Percentiles rank a stretch among this genome's conserved stretches.
These are phyloP conservation scores for Cinclus mexicanus DNA, from an alignment of 2,113 vertebrate species.

Conservation along the genomic window DNA sequence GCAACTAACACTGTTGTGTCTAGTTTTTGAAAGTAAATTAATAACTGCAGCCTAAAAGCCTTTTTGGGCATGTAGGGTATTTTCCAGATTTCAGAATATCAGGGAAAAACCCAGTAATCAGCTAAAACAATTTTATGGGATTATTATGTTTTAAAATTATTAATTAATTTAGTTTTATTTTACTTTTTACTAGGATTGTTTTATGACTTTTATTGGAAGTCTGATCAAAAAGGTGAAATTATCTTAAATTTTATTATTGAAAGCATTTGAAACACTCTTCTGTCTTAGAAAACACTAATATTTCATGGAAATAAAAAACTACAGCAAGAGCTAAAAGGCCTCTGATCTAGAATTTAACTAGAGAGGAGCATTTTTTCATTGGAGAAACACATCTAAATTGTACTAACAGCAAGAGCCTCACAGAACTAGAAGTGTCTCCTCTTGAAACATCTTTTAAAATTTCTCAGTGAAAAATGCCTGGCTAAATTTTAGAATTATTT, in stretches of 20 bases:
- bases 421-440: neutral
- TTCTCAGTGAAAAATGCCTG: neutral
- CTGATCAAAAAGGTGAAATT: neutral
- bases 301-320: neutral
- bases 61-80: neutral
- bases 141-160: neutral
- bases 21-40: neutral
- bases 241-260: neutral
- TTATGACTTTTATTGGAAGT: neutral
- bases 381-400: neutral
- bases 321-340: neutral
- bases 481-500: neutral
- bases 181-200: neutral
- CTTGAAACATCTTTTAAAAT: neutral
- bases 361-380: neutral
- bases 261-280: neutral
- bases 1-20: neutral
- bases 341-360: neutral
- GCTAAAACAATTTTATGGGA: neutral
- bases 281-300: neutral
- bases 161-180: neutral
- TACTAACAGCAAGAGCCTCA: neutral
- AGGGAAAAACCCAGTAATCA: neutral
- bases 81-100: neutral
- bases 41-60: neutral